Conservation (phyloP, 2,113 vertebrate genomes). For the Pelobates fuscus region DNA sequence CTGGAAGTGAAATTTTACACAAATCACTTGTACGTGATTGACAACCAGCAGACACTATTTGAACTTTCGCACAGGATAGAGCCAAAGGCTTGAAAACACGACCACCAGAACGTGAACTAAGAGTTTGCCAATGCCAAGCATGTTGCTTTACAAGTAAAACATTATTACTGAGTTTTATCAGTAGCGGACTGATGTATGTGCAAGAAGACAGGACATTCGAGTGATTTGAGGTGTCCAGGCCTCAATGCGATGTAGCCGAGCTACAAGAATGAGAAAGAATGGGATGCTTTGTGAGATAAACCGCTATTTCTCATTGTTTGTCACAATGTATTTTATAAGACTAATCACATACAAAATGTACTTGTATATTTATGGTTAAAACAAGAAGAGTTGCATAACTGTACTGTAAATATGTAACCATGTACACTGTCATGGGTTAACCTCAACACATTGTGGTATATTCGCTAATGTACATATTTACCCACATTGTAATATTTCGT, state of each 20-base stretch:
- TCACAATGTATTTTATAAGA: background rate
- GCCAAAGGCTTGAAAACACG: conserved; percentile 73
- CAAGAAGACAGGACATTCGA: background rate
- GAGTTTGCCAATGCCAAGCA: conserved; percentile 65
- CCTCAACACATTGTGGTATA: background rate
- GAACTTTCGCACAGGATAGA: conserved; percentile 94
- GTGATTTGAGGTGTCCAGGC: background rate
- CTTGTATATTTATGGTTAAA: background rate
- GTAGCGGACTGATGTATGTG: conserved; percentile 48
- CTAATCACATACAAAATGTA: background rate
- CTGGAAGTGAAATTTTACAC: conserved; percentile 82
- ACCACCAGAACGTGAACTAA: conserved; percentile 53
- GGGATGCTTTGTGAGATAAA: background rate
- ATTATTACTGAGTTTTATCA: conserved; percentile 80
- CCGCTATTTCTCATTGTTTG: background rate
- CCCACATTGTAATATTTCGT: background rate
- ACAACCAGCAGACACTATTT: conserved; percentile 95
- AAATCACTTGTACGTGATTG: conserved; percentile 88
- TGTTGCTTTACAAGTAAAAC: conserved; percentile 64
- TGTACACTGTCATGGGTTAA: background rate
- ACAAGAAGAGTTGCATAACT: background rate
- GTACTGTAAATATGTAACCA: background rate
- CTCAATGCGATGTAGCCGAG: no score
- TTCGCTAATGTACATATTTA: background rate
- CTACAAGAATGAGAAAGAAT: no score